Percentiles rank a stretch among this genome's conserved stretches.
Conservation (phyloP, 2,797 vertebrate genomes). For the Argentina silus region DNA sequence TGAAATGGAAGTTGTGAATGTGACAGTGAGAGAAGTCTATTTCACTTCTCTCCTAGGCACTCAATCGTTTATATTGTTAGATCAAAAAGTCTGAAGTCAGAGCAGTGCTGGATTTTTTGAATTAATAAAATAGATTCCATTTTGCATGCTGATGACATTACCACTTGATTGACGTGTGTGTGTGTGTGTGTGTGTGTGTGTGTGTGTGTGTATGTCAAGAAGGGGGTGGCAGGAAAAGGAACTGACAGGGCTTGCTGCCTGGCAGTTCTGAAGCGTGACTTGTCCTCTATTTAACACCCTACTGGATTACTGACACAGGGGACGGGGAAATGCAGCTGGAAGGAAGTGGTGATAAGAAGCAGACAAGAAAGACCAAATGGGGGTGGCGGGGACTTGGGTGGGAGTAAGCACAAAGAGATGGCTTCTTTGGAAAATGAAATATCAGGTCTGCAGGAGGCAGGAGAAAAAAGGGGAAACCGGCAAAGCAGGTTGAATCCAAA, state of each 20-base stretch:
- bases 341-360: slow-evolving; percentile 52
- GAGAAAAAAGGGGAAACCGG: not conserved
- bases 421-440: slow-evolving; percentile 34
- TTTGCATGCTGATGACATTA: too few relatives aligned
- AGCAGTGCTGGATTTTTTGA: too few relatives aligned
- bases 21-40: not conserved
- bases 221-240: slow-evolving; percentile 12
- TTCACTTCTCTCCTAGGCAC: not conserved
- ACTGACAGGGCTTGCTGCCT: slow-evolving; percentile 38
- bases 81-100: too few relatives aligned
- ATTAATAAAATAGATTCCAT: too few relatives aligned
- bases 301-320: slow-evolving; percentile 57
- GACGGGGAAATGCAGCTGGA: slow-evolving; percentile 51
- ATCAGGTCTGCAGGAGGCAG: slow-evolving; percentile 4
- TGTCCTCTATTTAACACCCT: slow-evolving; percentile 59
- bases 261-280: slow-evolving; percentile 42
- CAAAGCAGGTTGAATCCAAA: slow-evolving; percentile 43
- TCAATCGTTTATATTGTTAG: not conserved
- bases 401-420: slow-evolving; percentile 40
- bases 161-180: not conserved
- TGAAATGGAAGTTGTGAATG: not conserved
- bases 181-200: slow-evolving; percentile 17
- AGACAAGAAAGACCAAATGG: slow-evolving; percentile 32
- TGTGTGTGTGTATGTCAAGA: not conserved
- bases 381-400: slow-evolving; percentile 15